Base-by-base conservation (phyloP, 2,888 invertebrate species). In the Nephrotoma appendiculata region DNA sequence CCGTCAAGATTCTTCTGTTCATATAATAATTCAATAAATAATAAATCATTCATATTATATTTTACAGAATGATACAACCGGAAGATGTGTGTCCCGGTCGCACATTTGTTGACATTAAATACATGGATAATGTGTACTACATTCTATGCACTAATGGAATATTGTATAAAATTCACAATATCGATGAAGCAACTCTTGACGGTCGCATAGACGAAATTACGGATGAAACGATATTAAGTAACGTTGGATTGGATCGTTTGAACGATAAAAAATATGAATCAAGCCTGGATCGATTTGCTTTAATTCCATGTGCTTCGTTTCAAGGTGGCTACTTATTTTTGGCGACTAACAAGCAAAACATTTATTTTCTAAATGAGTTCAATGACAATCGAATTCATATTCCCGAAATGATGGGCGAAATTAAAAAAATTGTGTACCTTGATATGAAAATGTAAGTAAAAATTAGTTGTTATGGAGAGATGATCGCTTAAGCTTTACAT, bases 131-230 rank as follows among this genome's bases (percentile, higher is more conserved):
- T 15, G 87, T 19, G 6, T 90, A 90, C 71, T 91, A 89, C 87
- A 88, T 92, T 0, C 89, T 88, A 9, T 92, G 91, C 87, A 88
- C 88, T 3, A 91, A 90, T 87, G 92, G 91, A 6, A 90, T 89
- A 83, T 15, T 85, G 83, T 87, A 6, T 42, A 87, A 87, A 19
- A 45, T 88, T n/a, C 45, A 12, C 11, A 89, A 91, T 87, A 89
- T 91, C 15, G 89, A 91, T 87, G 91, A 91, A 88, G 31, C 11
- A 41, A 44, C 1, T 41, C 89, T 90, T 0, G 91, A 90, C 0
- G 7, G 2, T 71, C 90, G 89, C 87, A 91, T 91, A 12, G 89
- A 89, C 5, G 86, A 89, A 31, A 88, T 89, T 5, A 88, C 90
- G 3, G 87, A 91, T 11, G 90, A 90, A 85, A 89, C 89, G 6